Evolutionary conservation across 2,888 invertebrate species (phyloP), one percentile per base, ranked within the genome.

Genomic region (Tenthredo amoena): DNA sequence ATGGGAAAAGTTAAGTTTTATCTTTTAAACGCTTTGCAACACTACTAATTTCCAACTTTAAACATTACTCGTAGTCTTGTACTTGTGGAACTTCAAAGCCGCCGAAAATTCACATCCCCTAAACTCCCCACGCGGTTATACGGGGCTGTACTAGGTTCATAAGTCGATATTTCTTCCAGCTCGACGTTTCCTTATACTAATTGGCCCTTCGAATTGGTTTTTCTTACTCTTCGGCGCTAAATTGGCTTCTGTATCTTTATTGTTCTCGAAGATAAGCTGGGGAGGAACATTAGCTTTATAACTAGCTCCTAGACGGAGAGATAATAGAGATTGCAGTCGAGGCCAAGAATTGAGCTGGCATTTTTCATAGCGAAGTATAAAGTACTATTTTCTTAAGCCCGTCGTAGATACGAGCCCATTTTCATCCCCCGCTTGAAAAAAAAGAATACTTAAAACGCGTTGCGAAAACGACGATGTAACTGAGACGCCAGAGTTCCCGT

Each of bases 1-100:
- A 93, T 93, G 93, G 91, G 92, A 93, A 93, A 93, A 93, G 93
- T 93, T 93, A 90, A 89, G 91, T 92, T 93, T 93, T 93, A 93
- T 93, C 93, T 93, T 92, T 92, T 91, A 93, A 93, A 92, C 91
- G 93, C 89, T 90, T 89, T 88, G 91, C 91, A 93, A 93, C 93
- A 91, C 91, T 91, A 91, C 92, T 93, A 93, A 93, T 93, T 93
- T 91, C 91, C 89, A 92, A 92, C 92, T 92, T 91, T 90, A 88
- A 90, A 90, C 91, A 90, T 92, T 91, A 91, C 91, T 91, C 91
- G 79, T 62, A 62, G 62, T 62, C 79, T 81, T 81, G 37, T 62
- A 58, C 37, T 50, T 50, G 7, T 26, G 50, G 34, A 31, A 9
- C 5, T 50, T 50, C n/a, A 50, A 50, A 40, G 40, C 74, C 74